Evolutionary conservation across 2,797 vertebrate species (phyloP), one percentile per base, ranked within the genome.

Genomic region (Aplochiton taeniatus): DNA sequence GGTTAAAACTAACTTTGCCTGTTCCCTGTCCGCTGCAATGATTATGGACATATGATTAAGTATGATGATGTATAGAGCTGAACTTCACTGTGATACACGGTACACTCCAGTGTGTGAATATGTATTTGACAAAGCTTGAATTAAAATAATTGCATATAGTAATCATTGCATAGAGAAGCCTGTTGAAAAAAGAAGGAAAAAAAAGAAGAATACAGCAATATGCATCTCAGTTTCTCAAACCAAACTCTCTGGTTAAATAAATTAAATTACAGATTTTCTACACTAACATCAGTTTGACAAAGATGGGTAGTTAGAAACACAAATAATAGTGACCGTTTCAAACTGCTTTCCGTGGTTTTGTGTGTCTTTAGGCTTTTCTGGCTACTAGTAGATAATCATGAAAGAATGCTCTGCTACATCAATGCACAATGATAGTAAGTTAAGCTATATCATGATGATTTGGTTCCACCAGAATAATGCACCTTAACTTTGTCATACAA

Each of bases 161-260:
- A 75, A 80, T 85, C 73, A 67, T 92, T 93, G 92, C 92, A 93
- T 92, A 92, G 92, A 91, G 79, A 92, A 91, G 89, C 91, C 72
- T 76, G 83, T 84, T 61, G 85, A 83, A 77, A 87, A 85, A 49
- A 4, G 50, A 66, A 19, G 9, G 69, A 75, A 72, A 31, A 31
- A 31, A 3, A 31, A n/a, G n/a, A n/a, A n/a, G n/a, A n/a, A n/a
- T n/a, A n/a, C n/a, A n/a, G n/a, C n/a, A 3, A 31, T 31, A 82
- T 65, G 50, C n/a, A 66, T 65, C 63, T 52, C 58, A 59, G 48
- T 72, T 55, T 72, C 47, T 57, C 44, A 72, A 71, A 73, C 45
- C 14, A 70, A 73, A 64, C 64, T 49, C 68, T 63, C 61, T 66
- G 41, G 31, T 6, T 31, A 31, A 6, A 31, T 31, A 31, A 31